Conservation (phyloP, 2,888 invertebrate genomes). For the Drosophila neonasuta region DNA sequence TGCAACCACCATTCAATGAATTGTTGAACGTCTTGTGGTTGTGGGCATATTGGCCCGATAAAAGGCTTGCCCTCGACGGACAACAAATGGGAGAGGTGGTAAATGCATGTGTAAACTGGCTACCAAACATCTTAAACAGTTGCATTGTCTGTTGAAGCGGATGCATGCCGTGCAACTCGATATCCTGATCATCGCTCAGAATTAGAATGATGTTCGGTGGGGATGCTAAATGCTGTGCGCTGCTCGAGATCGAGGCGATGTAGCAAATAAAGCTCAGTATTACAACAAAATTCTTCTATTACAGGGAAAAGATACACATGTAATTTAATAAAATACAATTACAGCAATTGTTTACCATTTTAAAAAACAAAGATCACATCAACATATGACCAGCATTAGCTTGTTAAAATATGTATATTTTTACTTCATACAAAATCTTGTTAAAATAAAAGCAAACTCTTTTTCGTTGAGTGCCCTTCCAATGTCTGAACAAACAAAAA, state of each 20-base stretch:
- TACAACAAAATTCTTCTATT: neutral
- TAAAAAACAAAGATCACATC: neutral
- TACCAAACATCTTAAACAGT: constrained; percentile 86
- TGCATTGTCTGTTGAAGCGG: constrained; percentile 86
- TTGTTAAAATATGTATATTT: no score
- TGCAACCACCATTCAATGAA: constrained; percentile 90
- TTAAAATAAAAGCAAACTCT: no score
- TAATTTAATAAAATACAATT: neutral
- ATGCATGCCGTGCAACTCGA: constrained; percentile 88
- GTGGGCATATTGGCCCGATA: constrained; percentile 93
- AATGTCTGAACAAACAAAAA: no score
- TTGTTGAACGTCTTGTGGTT: constrained; percentile 92
- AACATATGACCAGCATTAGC: neutral
- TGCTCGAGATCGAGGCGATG: neutral
- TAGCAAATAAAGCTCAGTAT: neutral
- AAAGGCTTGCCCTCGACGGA: constrained; percentile 92
- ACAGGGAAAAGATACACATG: neutral
- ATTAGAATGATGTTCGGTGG: constrained; percentile 40
- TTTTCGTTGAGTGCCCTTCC: no score
- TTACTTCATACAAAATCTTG: no score
- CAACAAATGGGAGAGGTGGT: constrained; percentile 94
- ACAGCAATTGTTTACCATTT: neutral
- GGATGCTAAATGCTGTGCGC: neutral
- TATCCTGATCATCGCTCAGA: constrained; percentile 93
- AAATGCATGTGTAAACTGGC: constrained; percentile 89